Conservation (phyloP, 2,888 invertebrate species). For the Sinhomidia bicolor region DNA sequence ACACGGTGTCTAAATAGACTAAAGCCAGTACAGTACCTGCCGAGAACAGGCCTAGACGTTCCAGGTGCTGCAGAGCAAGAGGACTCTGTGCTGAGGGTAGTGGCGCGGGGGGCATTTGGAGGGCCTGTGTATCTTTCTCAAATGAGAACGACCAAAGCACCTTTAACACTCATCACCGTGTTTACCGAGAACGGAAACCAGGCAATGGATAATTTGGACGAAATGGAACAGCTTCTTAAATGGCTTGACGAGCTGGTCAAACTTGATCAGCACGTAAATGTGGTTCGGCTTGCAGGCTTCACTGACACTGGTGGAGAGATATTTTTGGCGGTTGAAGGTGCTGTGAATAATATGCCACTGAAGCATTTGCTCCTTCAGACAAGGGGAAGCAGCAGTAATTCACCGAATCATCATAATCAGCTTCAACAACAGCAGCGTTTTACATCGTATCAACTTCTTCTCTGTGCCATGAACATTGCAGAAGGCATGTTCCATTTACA, state of each 20-base stretch:
- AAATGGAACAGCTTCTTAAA: conserved; percentile 65
- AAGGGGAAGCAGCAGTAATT: conserved; percentile 81
- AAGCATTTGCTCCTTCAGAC: conserved; percentile 87
- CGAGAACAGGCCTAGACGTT: conserved; percentile 88
- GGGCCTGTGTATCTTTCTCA: conserved; percentile 73
- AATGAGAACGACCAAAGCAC: conserved; percentile 69
- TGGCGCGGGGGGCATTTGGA: conserved; percentile 85
- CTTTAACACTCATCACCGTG: conserved; percentile 71
- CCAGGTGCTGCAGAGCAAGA: conserved; percentile 54
- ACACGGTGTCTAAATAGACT: conserved; percentile 73
- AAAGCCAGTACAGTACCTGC: conserved; percentile 88
- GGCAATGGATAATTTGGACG: conserved; percentile 51
- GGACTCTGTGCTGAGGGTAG: conserved; percentile 85
- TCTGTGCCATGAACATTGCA: conserved; percentile 85
- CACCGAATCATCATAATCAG: background rate
- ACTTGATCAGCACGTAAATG: conserved; percentile 87
- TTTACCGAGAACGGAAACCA: conserved; percentile 25
- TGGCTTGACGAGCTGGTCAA: conserved; percentile 89
- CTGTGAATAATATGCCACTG: conserved; percentile 84
- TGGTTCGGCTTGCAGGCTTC: conserved; percentile 89
- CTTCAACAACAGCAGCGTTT: conserved; percentile 42
- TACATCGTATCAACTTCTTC: conserved; percentile 76
- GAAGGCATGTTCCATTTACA: conserved; percentile 88
- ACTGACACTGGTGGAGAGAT: conserved; percentile 87
- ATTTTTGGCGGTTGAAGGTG: conserved; percentile 88